phyloP scores from a whole-genome alignment of 2,888 invertebrate genomes.

The Synanthedon tipuliformis region DNA sequence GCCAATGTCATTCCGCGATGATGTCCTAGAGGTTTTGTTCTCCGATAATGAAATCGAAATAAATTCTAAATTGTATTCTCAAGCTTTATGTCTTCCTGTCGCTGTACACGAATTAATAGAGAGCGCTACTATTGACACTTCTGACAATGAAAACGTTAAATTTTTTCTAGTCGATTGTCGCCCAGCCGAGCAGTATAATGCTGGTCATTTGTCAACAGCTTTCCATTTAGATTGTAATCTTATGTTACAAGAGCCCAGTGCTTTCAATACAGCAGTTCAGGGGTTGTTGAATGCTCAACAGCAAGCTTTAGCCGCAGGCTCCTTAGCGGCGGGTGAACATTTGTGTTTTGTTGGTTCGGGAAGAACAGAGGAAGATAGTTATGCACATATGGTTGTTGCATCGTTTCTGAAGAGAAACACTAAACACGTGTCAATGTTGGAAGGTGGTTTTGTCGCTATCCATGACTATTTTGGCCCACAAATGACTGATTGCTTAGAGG shows the following conservation, averaged over 20 bases:
- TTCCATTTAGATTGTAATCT: conserved; percentile 98
- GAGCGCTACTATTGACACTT: conserved; percentile 77
- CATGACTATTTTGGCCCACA: conserved; percentile 87
- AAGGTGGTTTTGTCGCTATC: conserved; percentile 89
- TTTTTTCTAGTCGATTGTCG: conserved; percentile 98
- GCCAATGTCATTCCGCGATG: conserved; percentile 91
- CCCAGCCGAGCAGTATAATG: conserved; percentile 96
- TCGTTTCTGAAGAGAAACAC: conserved; percentile 95
- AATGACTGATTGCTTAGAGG: conserved; percentile 83
- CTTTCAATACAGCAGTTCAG: conserved; percentile 94
- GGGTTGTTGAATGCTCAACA: conserved; percentile 90
- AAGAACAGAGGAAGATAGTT: conserved; percentile 92
- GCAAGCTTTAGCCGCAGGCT: conserved; percentile 87
- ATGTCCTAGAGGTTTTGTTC: conserved; percentile 76
- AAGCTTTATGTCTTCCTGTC: conserved; percentile 96
- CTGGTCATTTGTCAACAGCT: conserved; percentile 95
- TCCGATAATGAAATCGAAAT: conserved; percentile 68
- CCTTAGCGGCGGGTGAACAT: conserved; percentile 88
- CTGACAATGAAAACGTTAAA: conserved; percentile 75
- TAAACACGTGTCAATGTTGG: conserved; percentile 90
- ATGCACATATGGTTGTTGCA: conserved; percentile 98
- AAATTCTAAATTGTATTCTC: conserved; percentile 75
- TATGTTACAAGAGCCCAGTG: conserved; percentile 95
- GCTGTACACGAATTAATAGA: conserved; percentile 92
- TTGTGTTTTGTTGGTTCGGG: conserved; percentile 95